Evolutionary conservation across 2,113 vertebrate species (phyloP), one percentile per base, ranked within the genome.

Genomic region (Typhlomys cinereus): DNA sequence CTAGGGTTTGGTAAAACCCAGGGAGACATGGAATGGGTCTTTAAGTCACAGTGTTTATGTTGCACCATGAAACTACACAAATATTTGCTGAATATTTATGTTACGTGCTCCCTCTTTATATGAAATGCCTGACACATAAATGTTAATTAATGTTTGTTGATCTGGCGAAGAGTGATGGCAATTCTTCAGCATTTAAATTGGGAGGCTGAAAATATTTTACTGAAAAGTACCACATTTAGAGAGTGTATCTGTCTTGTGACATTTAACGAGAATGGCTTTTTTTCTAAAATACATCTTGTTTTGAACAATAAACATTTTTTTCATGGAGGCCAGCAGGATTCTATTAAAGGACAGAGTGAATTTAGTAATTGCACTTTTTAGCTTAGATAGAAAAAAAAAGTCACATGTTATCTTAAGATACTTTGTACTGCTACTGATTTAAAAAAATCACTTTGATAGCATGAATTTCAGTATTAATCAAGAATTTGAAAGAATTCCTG

Each of bases 321-420:
- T 67, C 46, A 71, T 83, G 78, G 46, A 84, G 52, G 70, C 89
- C 76, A 89, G 67, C 73, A 85, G 62, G 82, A 88, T 78, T 85
- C 57, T 84, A 90, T 12, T 61, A 91, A 88, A 93, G 66, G 89
- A 75, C 23, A 67, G n/a, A 54, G 4, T 73, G 48, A 87, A 18
- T 85, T 94, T 27, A 0, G 62, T 84, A 71, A 36, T 69, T 91
- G 75, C 75, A 95, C 57, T 54, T 89, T 82, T 36, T 5, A 41
- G 50, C 88, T 98, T 96, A 96, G 85, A 86, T 97, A 97, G 95
- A 69, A 83, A 97, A 97, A 84, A 96, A 97, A 97, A 98, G 78
- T 80, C 61, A 91, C 95, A 95, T 91, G 79, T 93, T 95, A 97
- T 92, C 90, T 97, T 91, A 94, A 96, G 94, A 95, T 89, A 96